These are phyloP conservation scores for Asteroscopus sphinx DNA, from an alignment of 2,888 invertebrate genomes.

Conservation along the genomic window DNA sequence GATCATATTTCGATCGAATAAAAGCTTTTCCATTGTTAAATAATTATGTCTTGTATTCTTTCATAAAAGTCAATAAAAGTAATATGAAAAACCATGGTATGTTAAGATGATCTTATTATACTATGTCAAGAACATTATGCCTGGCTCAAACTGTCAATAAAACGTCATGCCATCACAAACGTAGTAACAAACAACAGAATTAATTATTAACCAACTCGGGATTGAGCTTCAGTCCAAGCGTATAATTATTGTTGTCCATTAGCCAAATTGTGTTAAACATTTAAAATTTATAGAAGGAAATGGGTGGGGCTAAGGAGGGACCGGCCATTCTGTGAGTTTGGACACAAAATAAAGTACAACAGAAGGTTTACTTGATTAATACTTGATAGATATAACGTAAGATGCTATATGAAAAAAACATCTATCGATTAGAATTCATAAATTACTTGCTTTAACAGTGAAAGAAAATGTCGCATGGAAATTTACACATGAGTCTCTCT, in stretches of 20 bases:
- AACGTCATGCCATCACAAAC: background rate
- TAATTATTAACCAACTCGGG: constrained; percentile 21
- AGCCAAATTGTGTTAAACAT: constrained; percentile 49
- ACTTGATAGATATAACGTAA: too few species aligned
- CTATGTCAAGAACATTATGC: background rate
- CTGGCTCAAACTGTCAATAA: background rate
- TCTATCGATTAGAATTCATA: too few species aligned
- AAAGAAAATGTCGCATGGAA: too few species aligned
- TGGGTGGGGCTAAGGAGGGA: constrained; percentile 19
- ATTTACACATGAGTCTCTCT: too few species aligned
- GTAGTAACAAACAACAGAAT: constrained; percentile 2
- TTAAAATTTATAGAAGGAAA: constrained; percentile 49
- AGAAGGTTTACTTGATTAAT: constrained; percentile 22
- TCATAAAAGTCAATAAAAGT: too few species aligned
- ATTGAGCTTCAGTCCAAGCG: constrained; percentile 25
- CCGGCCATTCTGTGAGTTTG: constrained; percentile 4
- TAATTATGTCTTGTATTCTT: too few species aligned
- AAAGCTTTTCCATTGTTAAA: too few species aligned
- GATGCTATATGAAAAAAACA: too few species aligned
- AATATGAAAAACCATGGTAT: too few species aligned
- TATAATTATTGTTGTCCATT: constrained; percentile 42
- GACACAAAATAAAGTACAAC: rapidly evolving
- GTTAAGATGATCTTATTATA: too few species aligned
- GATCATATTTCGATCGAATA: too few species aligned
- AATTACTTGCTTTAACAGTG: too few species aligned